Conservation (phyloP, 1,140 invertebrate genomes). For the Leptinotarsa texana region DNA sequence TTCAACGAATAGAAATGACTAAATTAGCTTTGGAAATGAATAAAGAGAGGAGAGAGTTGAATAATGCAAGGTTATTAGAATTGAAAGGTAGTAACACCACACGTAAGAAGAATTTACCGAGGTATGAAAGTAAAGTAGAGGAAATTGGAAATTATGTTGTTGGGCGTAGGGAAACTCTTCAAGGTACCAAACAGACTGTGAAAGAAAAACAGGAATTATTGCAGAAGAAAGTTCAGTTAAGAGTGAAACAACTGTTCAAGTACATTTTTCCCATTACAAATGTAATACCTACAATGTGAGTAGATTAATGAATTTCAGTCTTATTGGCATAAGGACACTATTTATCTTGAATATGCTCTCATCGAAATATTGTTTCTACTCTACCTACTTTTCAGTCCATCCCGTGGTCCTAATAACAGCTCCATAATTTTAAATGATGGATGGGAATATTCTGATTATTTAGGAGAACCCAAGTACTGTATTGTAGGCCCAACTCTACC, state of each 20-base stretch:
- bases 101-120: conserved; percentile 61
- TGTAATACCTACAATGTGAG: conserved; percentile 56
- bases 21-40: conserved; percentile 67
- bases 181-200: conserved; percentile 60
- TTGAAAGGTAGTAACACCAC: conserved; percentile 64
- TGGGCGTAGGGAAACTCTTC: conserved; percentile 59
- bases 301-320: conserved; percentile 15
- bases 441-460: conserved; percentile 73
- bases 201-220: conserved; percentile 62
- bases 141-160: conserved; percentile 64
- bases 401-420: too few relatives aligned
- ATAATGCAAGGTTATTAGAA: conserved; percentile 59
- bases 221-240: conserved; percentile 65
- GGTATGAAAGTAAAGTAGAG: conserved; percentile 66
- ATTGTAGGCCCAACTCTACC: conserved; percentile 78
- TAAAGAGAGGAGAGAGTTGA: conserved; percentile 62
- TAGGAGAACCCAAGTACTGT: conserved; percentile 69
- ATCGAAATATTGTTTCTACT: too few relatives aligned
- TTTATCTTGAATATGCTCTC: too few relatives aligned
- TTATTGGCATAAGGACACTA: too few relatives aligned
- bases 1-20: conserved; percentile 66
- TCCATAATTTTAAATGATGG: conserved; percentile 72
- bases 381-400: too few relatives aligned
- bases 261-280: conserved; percentile 77
- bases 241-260: conserved; percentile 70